Evolutionary conservation across 2,888 invertebrate species (phyloP).

Genomic region (Augiades crinisus): DNA sequence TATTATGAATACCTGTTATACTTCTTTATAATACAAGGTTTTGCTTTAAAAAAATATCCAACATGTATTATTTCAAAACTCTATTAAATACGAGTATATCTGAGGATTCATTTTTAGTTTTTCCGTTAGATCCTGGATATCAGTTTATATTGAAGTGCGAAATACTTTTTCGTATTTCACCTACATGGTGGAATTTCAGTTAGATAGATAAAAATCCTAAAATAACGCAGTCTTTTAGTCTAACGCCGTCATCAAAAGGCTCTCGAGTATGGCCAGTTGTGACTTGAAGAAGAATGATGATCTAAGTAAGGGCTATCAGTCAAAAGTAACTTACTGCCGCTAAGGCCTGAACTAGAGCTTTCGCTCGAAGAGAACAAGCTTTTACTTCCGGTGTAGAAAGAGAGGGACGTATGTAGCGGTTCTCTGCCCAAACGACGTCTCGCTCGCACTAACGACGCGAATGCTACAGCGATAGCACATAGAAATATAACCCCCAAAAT

Average conservation of each 20-base stretch:
- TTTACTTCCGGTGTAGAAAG: conserved; percentile 81
- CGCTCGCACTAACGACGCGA: conserved; percentile 84
- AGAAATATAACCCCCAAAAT: conserved; percentile 87
- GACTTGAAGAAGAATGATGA: conserved; percentile 77
- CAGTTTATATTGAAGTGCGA: too few species aligned
- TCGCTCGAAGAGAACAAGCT: conserved; percentile 83
- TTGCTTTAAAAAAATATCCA: too few species aligned
- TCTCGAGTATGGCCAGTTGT: conserved; percentile 77
- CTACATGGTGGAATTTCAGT: not conserved
- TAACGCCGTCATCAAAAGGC: conserved; percentile 45
- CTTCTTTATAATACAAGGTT: too few species aligned
- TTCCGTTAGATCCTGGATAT: too few species aligned
- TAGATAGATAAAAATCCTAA: too few species aligned
- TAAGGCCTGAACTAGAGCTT: conserved; percentile 81
- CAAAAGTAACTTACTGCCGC: conserved; percentile 81
- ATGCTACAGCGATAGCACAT: conserved; percentile 85
- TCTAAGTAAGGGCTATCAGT: conserved; percentile 83
- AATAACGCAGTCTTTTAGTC: conserved; percentile 19
- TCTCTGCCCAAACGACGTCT: conserved; percentile 76
- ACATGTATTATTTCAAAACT: too few species aligned
- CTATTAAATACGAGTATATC: too few species aligned
- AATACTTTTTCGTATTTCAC: too few species aligned
- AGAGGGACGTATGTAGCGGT: conserved; percentile 74
- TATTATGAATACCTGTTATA: too few species aligned
- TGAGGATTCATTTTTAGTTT: too few species aligned